phyloP scores from a whole-genome alignment of 2,888 invertebrate species.

The Zootermopsis nevadensis region DNA sequence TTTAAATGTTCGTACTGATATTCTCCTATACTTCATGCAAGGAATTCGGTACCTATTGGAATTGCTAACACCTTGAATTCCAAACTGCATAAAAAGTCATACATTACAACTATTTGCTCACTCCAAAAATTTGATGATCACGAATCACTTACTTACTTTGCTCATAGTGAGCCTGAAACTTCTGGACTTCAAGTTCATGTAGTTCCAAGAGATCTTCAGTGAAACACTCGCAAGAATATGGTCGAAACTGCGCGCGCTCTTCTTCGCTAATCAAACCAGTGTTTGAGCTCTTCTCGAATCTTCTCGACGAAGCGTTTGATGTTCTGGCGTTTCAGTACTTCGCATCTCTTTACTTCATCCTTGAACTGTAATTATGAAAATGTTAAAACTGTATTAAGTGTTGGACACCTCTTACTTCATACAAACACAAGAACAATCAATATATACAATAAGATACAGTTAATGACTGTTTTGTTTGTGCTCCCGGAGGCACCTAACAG shows the following conservation, averaged over 20 bases:
- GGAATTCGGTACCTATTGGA: no score
- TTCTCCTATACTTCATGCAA: no score
- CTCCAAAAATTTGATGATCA: no score
- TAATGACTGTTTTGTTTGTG: no score
- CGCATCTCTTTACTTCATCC: conserved; percentile 79
- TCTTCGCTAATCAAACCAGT: conserved; percentile 74
- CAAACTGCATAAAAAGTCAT: no score
- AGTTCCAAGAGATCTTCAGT: conserved; percentile 82
- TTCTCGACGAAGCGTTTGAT: conserved; percentile 73
- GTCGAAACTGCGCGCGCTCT: conserved; percentile 72
- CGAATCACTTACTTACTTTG: no score
- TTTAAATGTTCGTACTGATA: no score
- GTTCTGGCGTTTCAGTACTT: conserved; percentile 80
- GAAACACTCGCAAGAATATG: conserved; percentile 75
- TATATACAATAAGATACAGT: no score
- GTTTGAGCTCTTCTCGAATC: conserved; percentile 75
- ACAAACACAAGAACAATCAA: conserved; percentile 68
- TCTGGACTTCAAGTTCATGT: conserved; percentile 84
- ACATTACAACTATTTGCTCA: no score
- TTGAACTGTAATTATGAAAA: conserved; percentile 64
- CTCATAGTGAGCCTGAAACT: conserved; percentile 73
- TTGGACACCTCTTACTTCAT: conserved; percentile 60
- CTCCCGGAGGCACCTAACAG: no score
- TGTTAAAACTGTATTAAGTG: background rate
- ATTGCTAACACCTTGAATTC: no score